Conservation (phyloP, 1,140 invertebrate genomes). For the Bombus difficillimus region DNA sequence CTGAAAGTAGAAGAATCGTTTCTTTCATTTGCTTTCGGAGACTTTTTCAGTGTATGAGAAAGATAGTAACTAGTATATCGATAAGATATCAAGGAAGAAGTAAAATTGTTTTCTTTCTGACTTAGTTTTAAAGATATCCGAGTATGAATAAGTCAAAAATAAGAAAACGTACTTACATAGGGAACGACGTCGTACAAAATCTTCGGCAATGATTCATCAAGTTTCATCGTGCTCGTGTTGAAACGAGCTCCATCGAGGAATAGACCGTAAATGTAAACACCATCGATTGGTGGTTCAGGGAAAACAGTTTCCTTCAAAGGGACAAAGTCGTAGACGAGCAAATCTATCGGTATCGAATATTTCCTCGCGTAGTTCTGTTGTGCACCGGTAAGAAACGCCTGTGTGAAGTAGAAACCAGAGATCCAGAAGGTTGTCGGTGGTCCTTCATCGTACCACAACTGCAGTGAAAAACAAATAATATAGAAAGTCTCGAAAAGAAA, state of each 20-base stretch:
- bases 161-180: slow-evolving; percentile 83
- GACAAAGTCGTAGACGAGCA: slow-evolving; percentile 93
- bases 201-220: slow-evolving; percentile 93
- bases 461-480: slow-evolving; percentile 1
- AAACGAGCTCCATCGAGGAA: slow-evolving; percentile 95
- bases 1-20: background rate
- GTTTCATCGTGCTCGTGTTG: slow-evolving; percentile 86
- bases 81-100: too few species aligned
- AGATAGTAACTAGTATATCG: too few species aligned
- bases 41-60: too few species aligned
- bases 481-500: background rate
- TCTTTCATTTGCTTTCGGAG: too few species aligned
- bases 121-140: background rate
- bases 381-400: slow-evolving; percentile 96
- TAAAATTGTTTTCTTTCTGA: background rate
- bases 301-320: slow-evolving; percentile 82
- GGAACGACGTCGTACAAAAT: slow-evolving; percentile 92
- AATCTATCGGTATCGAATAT: slow-evolving; percentile 95
- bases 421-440: slow-evolving; percentile 94
- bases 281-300: slow-evolving; percentile 87
- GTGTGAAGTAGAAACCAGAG: slow-evolving; percentile 97
- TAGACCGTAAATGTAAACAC: slow-evolving; percentile 92
- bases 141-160: background rate
- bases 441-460: slow-evolving; percentile 93
- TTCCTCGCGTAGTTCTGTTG: slow-evolving; percentile 97